These are phyloP conservation scores for Protaetia brevitarsis DNA, from an alignment of 1,140 invertebrate species.

Conservation along the genomic window DNA sequence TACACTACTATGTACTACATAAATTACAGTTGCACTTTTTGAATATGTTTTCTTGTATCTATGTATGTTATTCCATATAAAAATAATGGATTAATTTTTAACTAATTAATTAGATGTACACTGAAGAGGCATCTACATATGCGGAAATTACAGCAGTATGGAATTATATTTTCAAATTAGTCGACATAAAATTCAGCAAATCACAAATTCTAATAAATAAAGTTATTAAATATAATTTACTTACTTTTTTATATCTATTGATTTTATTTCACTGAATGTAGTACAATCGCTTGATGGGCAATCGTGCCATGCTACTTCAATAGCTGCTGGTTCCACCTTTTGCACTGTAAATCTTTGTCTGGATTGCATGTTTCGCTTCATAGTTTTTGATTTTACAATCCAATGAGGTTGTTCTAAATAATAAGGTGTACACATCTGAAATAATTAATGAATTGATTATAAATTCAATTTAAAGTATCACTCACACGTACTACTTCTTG, in stretches of 20 bases:
- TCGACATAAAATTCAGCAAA: no score
- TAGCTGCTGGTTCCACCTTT: conserved; percentile 54
- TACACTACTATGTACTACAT: no score
- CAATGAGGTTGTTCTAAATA: conserved; percentile 73
- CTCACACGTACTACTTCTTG: conserved; percentile 46
- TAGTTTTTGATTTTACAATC: conserved; percentile 71
- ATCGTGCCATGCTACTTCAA: conserved; percentile 42
- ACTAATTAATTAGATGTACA: no score
- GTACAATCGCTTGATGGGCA: conserved; percentile 33
- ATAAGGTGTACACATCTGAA: conserved; percentile 40
- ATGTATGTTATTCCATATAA: no score
- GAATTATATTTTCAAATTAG: no score
- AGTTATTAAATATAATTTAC: no score
- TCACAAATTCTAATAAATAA: no score
- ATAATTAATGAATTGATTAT: conserved; percentile 2
- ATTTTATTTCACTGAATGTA: conserved; percentile 32
- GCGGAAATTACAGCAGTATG: no score
- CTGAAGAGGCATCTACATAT: no score
- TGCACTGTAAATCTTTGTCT: conserved; percentile 63
- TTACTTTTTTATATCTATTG: conserved; percentile 43
- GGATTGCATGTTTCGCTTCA: conserved; percentile 63
- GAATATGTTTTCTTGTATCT: no score
- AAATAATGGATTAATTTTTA: no score
- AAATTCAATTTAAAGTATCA: not conserved
- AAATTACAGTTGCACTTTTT: no score